Base-by-base conservation (phyloP, 2,888 invertebrate genomes). In the Alsophila aescularia region DNA sequence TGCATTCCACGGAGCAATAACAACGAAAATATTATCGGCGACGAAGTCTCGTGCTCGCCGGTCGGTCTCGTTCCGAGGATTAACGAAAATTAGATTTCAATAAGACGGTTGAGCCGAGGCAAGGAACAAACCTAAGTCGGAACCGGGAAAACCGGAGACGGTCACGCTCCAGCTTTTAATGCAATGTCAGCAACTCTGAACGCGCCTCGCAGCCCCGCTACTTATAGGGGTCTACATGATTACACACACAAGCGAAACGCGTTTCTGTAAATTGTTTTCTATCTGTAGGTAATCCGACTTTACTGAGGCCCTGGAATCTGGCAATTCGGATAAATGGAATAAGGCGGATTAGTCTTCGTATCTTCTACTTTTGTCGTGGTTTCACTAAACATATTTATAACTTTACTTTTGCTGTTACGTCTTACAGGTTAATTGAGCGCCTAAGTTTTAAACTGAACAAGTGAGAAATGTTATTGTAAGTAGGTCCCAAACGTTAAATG, bases 11-110 rank as follows among this genome's bases (percentile, higher is more conserved):
- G 67, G 69, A 75, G 70, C 71, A 78, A 77, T 77, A 78, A 77
- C 77, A 79, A 73, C 72, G 69, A 83, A 79, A 80, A 82, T 82
- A 81, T 77, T 81, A 81, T 81, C 76, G 74, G 79, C 73, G 80
- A 79, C 78, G 78, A n/a, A n/a, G n/a, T 77, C 75, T 77, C 69
- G 66, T 70, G 69, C 66, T 70, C 62, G 75, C 62, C 71, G 68
- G 70, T 77, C 73, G 68, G 72, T 72, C 76, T 83, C 80, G 83
- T 83, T 80, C 74, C 62, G 69, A 69, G 87, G 90, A 89, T 90
- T 90, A 90, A 79, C 84, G 87, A 88, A 90, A 90, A 90, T 90
- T 89, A 87, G 86, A 90, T 90, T 90, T 89, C 90, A 89, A 90
- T 90, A 89, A 90, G 88, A 89, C 85, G 88, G 79, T 85, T 84